Conservation (phyloP, 1,140 invertebrate species). For the Paraescarpia echinospica region DNA sequence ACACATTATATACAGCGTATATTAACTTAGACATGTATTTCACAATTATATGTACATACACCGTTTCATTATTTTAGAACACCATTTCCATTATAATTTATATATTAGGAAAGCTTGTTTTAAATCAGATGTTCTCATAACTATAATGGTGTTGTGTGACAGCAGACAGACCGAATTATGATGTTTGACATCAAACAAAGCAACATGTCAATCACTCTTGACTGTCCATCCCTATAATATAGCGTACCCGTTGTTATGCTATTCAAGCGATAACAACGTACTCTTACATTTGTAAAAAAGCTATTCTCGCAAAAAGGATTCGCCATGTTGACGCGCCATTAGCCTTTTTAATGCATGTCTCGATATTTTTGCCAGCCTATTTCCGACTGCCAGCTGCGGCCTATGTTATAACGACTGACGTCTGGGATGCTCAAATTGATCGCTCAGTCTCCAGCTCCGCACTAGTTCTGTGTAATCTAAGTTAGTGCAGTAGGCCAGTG, state of each 20-base stretch:
- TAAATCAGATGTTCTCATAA: too few species aligned
- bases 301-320: not conserved
- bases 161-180: too few species aligned
- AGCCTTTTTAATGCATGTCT: not conserved
- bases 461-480: not conserved
- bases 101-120: not conserved
- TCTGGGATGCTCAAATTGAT: not conserved
- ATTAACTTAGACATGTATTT: too few species aligned
- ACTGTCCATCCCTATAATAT: not conserved
- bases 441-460: not conserved
- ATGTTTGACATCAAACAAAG: not conserved
- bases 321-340: too few species aligned
- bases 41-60: too few species aligned
- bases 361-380: not conserved
- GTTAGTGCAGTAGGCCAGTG: not conserved
- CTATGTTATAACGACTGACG: not conserved
- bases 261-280: too few species aligned
- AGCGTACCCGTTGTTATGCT: too few species aligned
- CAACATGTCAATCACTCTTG: not conserved
- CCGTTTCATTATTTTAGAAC: too few species aligned
- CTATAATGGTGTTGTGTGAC: too few species aligned
- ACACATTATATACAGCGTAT: too few species aligned
- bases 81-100: not conserved
- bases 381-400: not conserved
- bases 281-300: not conserved